These are phyloP conservation scores for Neomonachus schauinslandi DNA, from an alignment of 2,113 vertebrate genomes.

Conservation along the genomic window DNA sequence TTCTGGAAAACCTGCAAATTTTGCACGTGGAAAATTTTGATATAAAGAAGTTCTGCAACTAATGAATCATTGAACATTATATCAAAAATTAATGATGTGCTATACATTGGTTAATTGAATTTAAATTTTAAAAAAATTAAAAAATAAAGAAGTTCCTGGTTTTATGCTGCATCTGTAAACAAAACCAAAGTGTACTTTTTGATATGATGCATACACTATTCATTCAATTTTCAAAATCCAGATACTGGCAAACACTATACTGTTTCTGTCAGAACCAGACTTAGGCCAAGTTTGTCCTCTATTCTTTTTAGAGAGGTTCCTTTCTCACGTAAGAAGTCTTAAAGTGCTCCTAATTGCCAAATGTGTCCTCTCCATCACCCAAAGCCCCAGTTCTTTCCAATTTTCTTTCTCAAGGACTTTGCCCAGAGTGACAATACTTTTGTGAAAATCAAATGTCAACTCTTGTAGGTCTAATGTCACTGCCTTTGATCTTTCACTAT, in stretches of 20 bases:
- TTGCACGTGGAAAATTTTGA: constrained; percentile 8
- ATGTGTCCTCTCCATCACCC: neutral
- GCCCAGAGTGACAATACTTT: neutral
- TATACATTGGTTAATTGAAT: too few relatives aligned
- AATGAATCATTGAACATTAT: too few relatives aligned
- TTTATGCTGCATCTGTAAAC: neutral
- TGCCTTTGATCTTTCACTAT: neutral
- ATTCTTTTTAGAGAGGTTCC: neutral
- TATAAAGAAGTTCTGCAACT: neutral
- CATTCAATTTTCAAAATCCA: constrained; percentile 17
- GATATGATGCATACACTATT: neutral
- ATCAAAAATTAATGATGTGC: too few relatives aligned
- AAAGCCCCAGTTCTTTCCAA: neutral
- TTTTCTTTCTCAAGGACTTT: neutral
- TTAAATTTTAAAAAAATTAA: too few relatives aligned
- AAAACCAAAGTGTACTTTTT: neutral
- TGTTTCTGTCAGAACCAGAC: neutral
- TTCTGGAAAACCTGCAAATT: constrained; percentile 2
- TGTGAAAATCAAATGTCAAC: neutral
- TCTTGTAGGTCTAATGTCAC: neutral
- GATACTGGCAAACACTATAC: neutral
- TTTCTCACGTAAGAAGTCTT: neutral
- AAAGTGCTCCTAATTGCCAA: neutral
- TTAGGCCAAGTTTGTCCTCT: neutral
- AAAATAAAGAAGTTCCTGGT: neutral